These are phyloP conservation scores for Amblyteles armatorius DNA, from an alignment of 2,888 invertebrate genomes.

Conservation along the genomic window DNA sequence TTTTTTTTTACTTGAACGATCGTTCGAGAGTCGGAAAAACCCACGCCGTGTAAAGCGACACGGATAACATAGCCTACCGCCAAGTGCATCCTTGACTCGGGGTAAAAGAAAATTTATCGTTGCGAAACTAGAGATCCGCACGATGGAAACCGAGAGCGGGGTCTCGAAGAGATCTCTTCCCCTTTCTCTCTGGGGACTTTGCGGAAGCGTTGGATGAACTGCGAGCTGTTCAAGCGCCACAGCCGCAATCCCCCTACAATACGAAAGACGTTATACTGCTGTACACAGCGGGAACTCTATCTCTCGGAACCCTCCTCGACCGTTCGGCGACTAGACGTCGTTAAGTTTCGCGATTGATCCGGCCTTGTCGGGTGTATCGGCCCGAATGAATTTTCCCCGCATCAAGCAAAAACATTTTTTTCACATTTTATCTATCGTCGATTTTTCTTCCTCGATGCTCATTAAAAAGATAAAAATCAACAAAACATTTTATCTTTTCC, in stretches of 20 bases:
- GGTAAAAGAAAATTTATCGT: conserved; percentile 31
- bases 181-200: conserved; percentile 15
- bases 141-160: background rate
- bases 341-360: conserved; percentile 46
- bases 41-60: conserved; percentile 8
- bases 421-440: background rate
- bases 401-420: background rate
- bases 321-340: conserved; percentile 47
- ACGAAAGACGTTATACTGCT: conserved; percentile 1
- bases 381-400: background rate
- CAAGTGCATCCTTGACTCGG: conserved; percentile 23
- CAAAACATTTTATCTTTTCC: background rate
- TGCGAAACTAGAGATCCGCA: background rate
- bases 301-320: background rate
- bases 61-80: background rate
- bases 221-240: conserved; percentile 27
- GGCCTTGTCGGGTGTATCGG: background rate
- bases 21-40: conserved; percentile 6
- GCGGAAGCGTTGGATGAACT: conserved; percentile 28
- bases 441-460: background rate
- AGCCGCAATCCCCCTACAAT: conserved; percentile 4
- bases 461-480: background rate
- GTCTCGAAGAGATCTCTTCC: conserved; percentile 11
- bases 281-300: background rate
- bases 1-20: background rate